Conservation (phyloP, 2,888 invertebrate species). For the Chironomus tentans region DNA sequence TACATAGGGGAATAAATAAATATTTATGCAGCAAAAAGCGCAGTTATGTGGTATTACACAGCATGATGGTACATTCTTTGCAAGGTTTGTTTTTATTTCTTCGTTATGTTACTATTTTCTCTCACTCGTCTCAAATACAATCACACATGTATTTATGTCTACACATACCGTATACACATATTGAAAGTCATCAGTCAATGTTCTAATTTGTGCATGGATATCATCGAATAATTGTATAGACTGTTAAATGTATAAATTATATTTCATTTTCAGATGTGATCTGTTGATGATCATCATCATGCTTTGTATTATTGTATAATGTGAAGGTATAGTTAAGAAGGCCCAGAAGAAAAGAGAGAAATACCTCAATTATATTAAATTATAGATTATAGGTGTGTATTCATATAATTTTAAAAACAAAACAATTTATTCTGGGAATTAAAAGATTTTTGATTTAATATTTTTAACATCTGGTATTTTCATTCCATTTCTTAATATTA, state of each 20-base stretch:
- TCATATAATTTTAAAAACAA: not conserved
- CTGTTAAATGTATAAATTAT: not conserved
- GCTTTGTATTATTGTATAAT: not conserved
- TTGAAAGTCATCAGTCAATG: not conserved
- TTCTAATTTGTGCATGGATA: not conserved
- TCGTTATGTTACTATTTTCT: not conserved
- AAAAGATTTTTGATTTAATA: not conserved
- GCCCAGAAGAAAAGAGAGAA: not conserved
- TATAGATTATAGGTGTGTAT: conserved; percentile 12
- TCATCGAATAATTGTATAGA: not conserved
- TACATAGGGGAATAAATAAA: not conserved
- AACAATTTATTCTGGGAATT: not conserved
- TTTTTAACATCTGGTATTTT: not conserved
- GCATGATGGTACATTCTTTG: conserved; percentile 5
- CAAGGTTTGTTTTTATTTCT: not conserved
- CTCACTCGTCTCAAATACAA: not conserved
- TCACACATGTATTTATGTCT: not conserved
- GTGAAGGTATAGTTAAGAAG: not conserved
- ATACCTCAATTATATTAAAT: conserved; percentile 27
- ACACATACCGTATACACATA: too few relatives aligned
- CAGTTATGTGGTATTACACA: conserved; percentile 23
- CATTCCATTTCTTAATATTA: not conserved
- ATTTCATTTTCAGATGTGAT: too few relatives aligned
- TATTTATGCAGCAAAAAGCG: conserved; percentile 20
- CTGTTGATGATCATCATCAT: too few relatives aligned